phyloP scores from a whole-genome alignment of 2,113 vertebrate genomes.

The Rallus limicola region DNA sequence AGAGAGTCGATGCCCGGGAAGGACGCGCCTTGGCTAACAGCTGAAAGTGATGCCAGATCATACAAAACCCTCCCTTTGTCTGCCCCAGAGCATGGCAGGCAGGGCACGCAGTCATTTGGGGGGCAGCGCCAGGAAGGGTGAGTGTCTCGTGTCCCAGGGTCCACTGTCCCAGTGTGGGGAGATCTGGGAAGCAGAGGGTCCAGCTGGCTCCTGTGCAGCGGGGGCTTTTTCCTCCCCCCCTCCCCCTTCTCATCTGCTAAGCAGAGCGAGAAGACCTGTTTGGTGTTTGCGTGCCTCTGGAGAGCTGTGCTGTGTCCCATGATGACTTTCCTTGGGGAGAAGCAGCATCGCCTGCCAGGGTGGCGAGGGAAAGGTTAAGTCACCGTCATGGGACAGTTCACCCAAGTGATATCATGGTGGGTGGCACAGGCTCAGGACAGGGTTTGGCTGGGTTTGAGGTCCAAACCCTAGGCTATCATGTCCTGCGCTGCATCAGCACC shows the following conservation, averaged over 20 bases:
- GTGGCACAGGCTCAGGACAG: neutral
- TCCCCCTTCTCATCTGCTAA: neutral
- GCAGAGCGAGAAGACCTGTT: neutral
- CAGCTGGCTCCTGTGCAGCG: neutral
- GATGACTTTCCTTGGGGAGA: neutral
- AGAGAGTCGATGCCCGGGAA: constrained; percentile 23
- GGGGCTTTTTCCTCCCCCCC: neutral
- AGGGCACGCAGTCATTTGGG: accelerated
- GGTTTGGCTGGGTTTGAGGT: neutral
- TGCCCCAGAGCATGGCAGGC: neutral
- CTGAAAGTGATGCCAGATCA: constrained; percentile 25
- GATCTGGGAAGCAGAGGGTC: neutral
- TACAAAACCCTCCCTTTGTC: neutral
- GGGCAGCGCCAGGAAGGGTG: neutral
- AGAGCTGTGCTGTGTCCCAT: neutral
- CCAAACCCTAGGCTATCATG: accelerated
- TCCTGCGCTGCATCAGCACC: neutral
- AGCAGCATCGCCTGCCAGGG: neutral
- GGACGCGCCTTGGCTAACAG: neutral
- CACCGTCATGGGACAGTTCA: accelerated
- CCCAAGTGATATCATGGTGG: accelerated
- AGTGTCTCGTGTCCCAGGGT: accelerated
- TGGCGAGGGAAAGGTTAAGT: neutral
- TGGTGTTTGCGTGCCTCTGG: neutral
- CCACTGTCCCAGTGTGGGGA: accelerated